phyloP scores from a whole-genome alignment of 1,140 invertebrate species.

The Drosophila sechellia region DNA sequence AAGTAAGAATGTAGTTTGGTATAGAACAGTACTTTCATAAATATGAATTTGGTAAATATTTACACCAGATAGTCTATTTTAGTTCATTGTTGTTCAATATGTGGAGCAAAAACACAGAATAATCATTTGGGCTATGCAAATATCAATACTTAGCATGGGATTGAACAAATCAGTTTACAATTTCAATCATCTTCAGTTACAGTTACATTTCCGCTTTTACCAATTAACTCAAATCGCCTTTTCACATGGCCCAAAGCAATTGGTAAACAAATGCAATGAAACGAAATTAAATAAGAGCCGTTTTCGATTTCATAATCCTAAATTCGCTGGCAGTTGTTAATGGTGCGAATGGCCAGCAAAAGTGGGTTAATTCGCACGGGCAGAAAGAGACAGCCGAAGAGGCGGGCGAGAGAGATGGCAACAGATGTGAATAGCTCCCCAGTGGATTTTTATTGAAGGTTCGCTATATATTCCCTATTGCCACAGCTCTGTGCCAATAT shows the following conservation, averaged over 20 bases:
- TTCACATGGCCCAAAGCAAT: conserved; percentile 8
- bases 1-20: conserved; percentile 15
- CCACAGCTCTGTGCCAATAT: conserved; percentile 35
- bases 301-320: conserved; percentile 67
- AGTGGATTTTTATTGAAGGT: conserved; percentile 2
- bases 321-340: conserved; percentile 33
- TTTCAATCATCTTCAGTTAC: too few species aligned
- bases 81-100: not conserved
- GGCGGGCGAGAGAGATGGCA: conserved; percentile 3
- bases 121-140: not conserved
- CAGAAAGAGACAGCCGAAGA: not conserved
- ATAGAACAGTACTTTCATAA: not conserved
- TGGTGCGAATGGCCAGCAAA: conserved; percentile 50
- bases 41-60: not conserved
- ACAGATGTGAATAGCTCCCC: conserved; percentile 36
- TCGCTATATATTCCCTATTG: not conserved
- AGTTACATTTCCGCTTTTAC: conserved; percentile 29
- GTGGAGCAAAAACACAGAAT: not conserved
- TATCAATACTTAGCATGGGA: not conserved
- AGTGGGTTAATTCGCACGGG: conserved; percentile 66
- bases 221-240: conserved; percentile 34
- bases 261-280: conserved; percentile 54
- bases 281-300: conserved; percentile 61
- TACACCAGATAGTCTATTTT: not conserved
- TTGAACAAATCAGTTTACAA: not conserved